These are phyloP conservation scores for Holothuria leucospilota DNA, from an alignment of 53 echinoderm and acorn worm genomes.

Conservation along the genomic window DNA sequence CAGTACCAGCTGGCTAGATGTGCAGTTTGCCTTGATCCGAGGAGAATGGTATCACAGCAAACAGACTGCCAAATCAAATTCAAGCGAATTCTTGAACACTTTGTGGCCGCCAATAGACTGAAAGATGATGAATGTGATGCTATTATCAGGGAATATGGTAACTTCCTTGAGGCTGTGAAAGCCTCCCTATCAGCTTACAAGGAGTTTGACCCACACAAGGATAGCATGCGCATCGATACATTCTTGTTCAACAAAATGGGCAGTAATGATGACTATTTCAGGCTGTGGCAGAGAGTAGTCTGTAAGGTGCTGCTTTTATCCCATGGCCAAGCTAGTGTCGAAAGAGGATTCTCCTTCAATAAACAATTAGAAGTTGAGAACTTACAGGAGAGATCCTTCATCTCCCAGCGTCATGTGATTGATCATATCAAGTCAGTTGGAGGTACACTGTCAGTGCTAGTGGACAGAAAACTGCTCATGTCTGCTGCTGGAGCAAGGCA, in stretches of 20 bases:
- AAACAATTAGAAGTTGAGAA: too few species aligned
- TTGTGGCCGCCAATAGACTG: conserved; percentile 45
- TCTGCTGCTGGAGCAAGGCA: conserved; percentile 55
- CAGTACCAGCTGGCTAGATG: too few species aligned
- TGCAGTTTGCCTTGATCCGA: conserved; percentile 40
- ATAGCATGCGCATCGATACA: conserved; percentile 20
- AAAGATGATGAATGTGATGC: conserved; percentile 50
- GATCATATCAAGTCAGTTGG: neutral
- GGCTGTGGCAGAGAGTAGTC: conserved; percentile 54
- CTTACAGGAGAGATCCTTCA: conserved; percentile 7
- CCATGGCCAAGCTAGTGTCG: conserved; percentile 60
- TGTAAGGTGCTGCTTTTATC: conserved; percentile 64
- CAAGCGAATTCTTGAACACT: too few species aligned
- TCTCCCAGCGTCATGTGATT: neutral
- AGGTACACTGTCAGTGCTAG: neutral
- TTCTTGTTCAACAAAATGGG: conserved; percentile 49
- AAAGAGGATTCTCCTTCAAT: too few species aligned
- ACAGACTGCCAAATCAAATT: too few species aligned
- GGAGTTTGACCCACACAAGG: conserved; percentile 36
- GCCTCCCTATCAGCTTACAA: conserved; percentile 30
- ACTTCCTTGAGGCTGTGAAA: conserved; percentile 38
- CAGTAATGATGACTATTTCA: conserved; percentile 36
- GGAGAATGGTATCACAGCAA: too few species aligned
- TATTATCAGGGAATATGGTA: conserved; percentile 41
- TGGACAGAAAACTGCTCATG: conserved; percentile 42